phyloP scores from a whole-genome alignment of 2,113 vertebrate genomes.

The Macaca nemestrina region DNA sequence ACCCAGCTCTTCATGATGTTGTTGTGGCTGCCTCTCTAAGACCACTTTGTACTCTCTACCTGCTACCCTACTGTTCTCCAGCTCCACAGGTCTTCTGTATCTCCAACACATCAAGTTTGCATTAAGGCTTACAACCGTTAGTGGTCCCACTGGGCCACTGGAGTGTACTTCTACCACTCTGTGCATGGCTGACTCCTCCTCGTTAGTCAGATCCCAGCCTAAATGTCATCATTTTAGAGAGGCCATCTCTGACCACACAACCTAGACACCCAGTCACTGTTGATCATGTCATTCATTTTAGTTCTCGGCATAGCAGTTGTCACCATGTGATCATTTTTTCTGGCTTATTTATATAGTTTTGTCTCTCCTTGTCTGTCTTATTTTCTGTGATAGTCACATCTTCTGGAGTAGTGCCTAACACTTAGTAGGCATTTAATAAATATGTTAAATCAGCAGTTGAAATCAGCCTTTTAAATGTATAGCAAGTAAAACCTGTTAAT shows the following conservation, averaged over 20 bases:
- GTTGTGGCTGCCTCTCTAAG: not conserved
- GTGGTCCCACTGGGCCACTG: not conserved
- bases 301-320: not conserved
- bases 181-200: not conserved
- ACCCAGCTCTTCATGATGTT: too few species aligned
- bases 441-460: not conserved
- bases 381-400: not conserved
- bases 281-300: not conserved
- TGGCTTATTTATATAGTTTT: not conserved
- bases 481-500: slow-evolving; percentile 28
- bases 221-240: not conserved
- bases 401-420: not conserved
- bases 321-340: not conserved
- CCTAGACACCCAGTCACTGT: not conserved
- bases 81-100: not conserved
- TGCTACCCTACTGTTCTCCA: not conserved
- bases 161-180: not conserved
- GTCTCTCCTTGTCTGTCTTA: not conserved
- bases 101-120: not conserved
- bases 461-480: not conserved
- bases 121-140: not conserved
- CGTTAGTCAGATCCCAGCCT: not conserved
- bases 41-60: not conserved
- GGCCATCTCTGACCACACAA: not conserved
- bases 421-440: not conserved